phyloP scores from a whole-genome alignment of 2,797 vertebrate genomes.

The Lagodon rhomboides region DNA sequence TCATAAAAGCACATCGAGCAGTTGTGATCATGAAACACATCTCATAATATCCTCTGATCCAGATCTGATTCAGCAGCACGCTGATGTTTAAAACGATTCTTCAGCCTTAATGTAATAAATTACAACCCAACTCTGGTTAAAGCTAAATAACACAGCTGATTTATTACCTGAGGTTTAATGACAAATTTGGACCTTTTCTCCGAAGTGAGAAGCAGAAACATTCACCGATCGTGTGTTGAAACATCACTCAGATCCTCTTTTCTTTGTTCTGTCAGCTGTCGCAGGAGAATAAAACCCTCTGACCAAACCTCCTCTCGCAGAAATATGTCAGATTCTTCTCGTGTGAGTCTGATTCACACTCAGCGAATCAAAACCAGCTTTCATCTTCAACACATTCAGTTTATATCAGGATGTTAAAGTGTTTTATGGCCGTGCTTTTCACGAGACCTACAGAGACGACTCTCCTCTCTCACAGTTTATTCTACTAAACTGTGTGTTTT shows the following conservation, averaged over 20 bases:
- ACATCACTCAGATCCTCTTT: background rate
- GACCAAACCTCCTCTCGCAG: background rate
- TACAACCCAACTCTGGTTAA: background rate
- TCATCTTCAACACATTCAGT: slow-evolving; percentile 9
- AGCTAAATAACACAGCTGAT: background rate
- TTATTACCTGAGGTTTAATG: background rate
- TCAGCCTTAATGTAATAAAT: too few species aligned
- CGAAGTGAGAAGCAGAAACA: background rate
- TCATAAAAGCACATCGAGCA: too few species aligned
- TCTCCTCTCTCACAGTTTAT: slow-evolving; percentile 27
- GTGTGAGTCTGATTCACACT: slow-evolving; percentile 2
- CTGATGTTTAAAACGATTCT: background rate
- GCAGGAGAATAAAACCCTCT: background rate
- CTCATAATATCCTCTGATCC: too few species aligned
- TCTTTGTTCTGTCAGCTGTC: background rate
- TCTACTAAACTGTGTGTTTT: slow-evolving; percentile 25
- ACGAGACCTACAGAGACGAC: background rate
- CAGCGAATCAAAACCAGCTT: slow-evolving; percentile 22
- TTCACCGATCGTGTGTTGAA: background rate
- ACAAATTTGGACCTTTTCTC: background rate
- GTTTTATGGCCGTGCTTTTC: slow-evolving; percentile 23
- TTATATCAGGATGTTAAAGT: slow-evolving; percentile 17
- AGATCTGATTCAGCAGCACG: too few species aligned
- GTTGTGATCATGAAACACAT: too few species aligned
- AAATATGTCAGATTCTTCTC: background rate